Evolutionary conservation across 2,797 vertebrate species (phyloP), one percentile per base, ranked within the genome.

Genomic region (Bradypodion ventrale): DNA sequence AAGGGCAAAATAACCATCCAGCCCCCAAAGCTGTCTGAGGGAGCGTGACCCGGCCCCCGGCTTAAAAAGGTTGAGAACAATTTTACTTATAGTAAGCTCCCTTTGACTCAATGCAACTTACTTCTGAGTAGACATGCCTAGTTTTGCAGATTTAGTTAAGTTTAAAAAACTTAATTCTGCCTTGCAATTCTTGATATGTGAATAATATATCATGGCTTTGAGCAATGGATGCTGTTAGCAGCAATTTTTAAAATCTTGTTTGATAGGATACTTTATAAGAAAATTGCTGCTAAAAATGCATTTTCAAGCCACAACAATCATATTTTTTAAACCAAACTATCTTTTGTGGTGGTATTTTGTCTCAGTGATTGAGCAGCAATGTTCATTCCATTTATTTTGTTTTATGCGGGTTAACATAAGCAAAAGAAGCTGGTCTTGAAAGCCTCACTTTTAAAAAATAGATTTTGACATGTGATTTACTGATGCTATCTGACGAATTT

Each of bases 251-350:
- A 87, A 78, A 77, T 87, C 44, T 85, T 91, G 83, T 80, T 92
- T 83, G 87, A 90, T 84, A 91, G 91, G 87, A 90, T 40, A 87
- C 91, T 94, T 94, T 89, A 81, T 95, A 95, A 95, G 94, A 95
- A 95, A 95, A 94, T 91, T 78, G 87, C 84, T 91, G 88, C 93
- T 93, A 93, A 95, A 94, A 96, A 95, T 92, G 92, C 85, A 93
- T 93, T 95, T 95, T 90, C 90, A 93, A 93, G 92, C 94, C 82
- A 21, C 83, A 87, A 85, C 77, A 65, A 44, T 80, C 89, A 70
- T 94, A 91, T 95, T 94, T 96, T 95, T 94, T 89, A 95, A 87
- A 88, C 88, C 89, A 89, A 93, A 87, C 91, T 90, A 93, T 95
- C 93, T 94, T 89, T 83, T 25, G 59, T 62, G 1, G 87, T 0